Conservation (phyloP, 2,888 invertebrate species). For the Steinernema scapterisci region DNA sequence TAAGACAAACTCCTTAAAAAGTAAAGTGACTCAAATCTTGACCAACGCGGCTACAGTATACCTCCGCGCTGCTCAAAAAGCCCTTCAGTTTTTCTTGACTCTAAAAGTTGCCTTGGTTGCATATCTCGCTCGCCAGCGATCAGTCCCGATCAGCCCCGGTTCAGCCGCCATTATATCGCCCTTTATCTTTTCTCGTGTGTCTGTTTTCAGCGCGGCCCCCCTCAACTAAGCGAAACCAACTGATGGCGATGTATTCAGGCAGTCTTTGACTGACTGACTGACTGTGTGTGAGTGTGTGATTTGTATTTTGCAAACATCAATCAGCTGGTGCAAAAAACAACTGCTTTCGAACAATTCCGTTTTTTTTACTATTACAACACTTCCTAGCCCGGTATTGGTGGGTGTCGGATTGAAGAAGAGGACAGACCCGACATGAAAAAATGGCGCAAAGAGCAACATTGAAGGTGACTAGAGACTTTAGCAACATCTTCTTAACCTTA, state of each 20-base stretch:
- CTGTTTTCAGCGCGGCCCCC: constrained; percentile 30
- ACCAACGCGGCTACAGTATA: too few relatives aligned
- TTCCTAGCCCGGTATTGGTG: background rate
- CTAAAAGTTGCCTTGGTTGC: too few relatives aligned
- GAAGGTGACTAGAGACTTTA: too few relatives aligned
- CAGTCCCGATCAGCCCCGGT: background rate
- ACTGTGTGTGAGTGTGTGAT: constrained; percentile 26
- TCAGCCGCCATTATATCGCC: background rate
- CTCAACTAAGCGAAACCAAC: background rate
- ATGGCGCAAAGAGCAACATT: too few relatives aligned
- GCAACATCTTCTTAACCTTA: too few relatives aligned
- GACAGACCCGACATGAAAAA: too few relatives aligned
- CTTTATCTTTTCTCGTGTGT: constrained; percentile 28
- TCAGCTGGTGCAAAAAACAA: constrained; percentile 31
- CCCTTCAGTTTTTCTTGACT: background rate
- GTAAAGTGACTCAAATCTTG: too few relatives aligned
- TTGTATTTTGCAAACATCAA: constrained; percentile 33
- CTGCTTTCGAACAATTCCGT: constrained; percentile 29
- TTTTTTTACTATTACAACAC: constrained; percentile 32
- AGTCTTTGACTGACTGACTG: background rate
- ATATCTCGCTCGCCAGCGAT: background rate
- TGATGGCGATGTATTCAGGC: constrained; percentile 16
- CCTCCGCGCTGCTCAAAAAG: background rate
- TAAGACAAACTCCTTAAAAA: too few relatives aligned
- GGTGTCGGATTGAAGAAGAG: too few relatives aligned